Evolutionary conservation across 2,113 vertebrate species (phyloP), one percentile per base, ranked within the genome.

Genomic region (Mobula birostris): DNA sequence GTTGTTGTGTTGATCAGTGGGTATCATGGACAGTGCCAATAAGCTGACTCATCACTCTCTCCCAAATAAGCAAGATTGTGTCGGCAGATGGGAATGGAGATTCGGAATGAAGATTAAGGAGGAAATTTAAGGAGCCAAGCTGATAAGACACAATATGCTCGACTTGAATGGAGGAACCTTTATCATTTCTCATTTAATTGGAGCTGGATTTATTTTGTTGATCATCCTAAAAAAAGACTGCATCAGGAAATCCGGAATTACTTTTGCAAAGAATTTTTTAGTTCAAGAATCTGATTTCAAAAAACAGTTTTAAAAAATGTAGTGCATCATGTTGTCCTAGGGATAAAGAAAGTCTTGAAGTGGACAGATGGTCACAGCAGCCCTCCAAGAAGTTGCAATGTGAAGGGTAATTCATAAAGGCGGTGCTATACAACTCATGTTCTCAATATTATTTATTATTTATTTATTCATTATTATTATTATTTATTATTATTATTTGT

Each of bases 71-170:
- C 40, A 19, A 56, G 40, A 21, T 56, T 48, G 17, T 48, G 17
- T 82, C 7, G 80, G 63, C 58, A 32, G 85, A 66, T 66, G 27
- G n/a, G 80, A 82, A 58, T 15, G 85, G 85, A 12, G 27, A 21
- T 32, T 27, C 14, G 29, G 58, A 61, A n/a, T 63, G 85, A n/a
- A 61, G 88, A 91, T 66, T 66, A 32, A 70, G 29, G 63, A 70
- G 8, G n/a, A 6, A 70, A 70, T 70, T 14, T 70, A 91, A 70
- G 29, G 32, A 70, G 8, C 32, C 1, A n/a, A 68, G n/a, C 32
- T 91, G 88, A 36, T 36, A 91, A 91, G 32, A 36, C 61, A 36
- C n/a, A 91, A 21, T 68, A n/a, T 32, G 87, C 88, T 91, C 32
- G 66, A 36, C 88, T 70, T 66, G 14, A 36, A 91, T 66, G n/a